Evolutionary conservation across 2,113 vertebrate species (phyloP).

Genomic region (Talpa occidentalis): DNA sequence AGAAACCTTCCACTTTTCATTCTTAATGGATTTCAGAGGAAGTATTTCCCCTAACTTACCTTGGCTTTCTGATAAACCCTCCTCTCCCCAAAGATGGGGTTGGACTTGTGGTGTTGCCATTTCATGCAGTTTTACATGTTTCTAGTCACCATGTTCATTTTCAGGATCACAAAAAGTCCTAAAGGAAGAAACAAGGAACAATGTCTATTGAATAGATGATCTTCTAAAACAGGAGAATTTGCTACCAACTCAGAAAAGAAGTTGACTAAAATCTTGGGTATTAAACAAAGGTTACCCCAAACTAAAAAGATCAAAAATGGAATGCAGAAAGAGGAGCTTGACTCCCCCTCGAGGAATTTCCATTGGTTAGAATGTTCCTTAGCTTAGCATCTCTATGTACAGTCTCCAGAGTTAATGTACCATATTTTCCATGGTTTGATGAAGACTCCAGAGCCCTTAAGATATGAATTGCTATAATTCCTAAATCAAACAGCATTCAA

Average conservation of each 20-base stretch:
- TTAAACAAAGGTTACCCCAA: conserved; percentile 2
- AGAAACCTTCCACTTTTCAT: background rate
- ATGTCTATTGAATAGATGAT: background rate
- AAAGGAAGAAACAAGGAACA: background rate
- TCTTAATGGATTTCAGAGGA: background rate
- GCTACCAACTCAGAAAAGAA: background rate
- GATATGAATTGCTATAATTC: conserved; percentile 83
- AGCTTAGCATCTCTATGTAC: conserved; percentile 38
- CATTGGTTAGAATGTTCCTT: conserved; percentile 43
- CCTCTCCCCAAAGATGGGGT: background rate
- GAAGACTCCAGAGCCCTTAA: conserved; percentile 76
- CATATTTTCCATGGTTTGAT: conserved; percentile 76
- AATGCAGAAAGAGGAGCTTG: background rate
- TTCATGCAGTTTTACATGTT: background rate
- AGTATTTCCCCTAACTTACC: background rate
- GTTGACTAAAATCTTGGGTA: background rate
- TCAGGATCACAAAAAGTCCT: background rate
- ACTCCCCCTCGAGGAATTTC: background rate
- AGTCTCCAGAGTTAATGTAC: conserved; percentile 68
- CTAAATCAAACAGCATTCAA: conserved; percentile 83
- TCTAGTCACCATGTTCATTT: background rate
- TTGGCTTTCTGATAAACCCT: background rate
- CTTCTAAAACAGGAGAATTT: background rate
- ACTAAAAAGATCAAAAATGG: conserved; percentile 11
- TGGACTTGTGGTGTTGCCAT: background rate